These are phyloP conservation scores for Miniopterus natalensis DNA, from an alignment of 2,113 vertebrate genomes.

Conservation along the genomic window DNA sequence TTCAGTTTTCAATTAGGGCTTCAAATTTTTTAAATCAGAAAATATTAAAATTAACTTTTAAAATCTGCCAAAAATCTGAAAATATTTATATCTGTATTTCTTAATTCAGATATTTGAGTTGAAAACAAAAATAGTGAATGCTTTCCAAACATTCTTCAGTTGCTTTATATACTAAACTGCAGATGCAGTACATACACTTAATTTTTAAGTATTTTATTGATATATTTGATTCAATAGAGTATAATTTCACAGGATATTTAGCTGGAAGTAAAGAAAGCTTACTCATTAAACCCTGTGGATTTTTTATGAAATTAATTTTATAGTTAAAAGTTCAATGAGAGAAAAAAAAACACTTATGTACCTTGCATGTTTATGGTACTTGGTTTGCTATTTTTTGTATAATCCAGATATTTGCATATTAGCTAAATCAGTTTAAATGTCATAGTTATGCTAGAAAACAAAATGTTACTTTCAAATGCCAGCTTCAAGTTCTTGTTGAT, in stretches of 20 bases:
- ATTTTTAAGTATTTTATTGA: conserved; percentile 46
- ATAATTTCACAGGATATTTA: conserved; percentile 32
- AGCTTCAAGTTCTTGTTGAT: conserved; percentile 76
- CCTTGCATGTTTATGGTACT: not conserved
- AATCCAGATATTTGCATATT: conserved; percentile 20
- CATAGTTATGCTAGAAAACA: conserved; percentile 62
- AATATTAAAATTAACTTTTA: not conserved
- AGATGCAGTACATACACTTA: not conserved
- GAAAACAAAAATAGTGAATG: conserved; percentile 14
- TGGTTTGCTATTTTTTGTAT: conserved; percentile 3
- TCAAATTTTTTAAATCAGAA: conserved; percentile 15
- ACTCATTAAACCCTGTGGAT: not conserved
- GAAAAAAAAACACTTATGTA: not conserved
- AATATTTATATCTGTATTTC: not conserved
- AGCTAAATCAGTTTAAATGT: conserved; percentile 49
- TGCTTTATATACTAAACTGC: conserved; percentile 30
- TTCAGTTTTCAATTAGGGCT: not conserved
- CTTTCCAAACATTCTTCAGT: conserved; percentile 74
- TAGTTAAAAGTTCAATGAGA: not conserved
- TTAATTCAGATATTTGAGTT: conserved; percentile 5
- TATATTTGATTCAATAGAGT: conserved; percentile 4
- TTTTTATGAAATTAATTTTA: not conserved
- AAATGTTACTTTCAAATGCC: conserved; percentile 73
- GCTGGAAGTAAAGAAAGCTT: conserved; percentile 4
- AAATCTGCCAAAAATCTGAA: not conserved